phyloP scores from a whole-genome alignment of 2,113 vertebrate species.

The Pseudopodoces humilis region DNA sequence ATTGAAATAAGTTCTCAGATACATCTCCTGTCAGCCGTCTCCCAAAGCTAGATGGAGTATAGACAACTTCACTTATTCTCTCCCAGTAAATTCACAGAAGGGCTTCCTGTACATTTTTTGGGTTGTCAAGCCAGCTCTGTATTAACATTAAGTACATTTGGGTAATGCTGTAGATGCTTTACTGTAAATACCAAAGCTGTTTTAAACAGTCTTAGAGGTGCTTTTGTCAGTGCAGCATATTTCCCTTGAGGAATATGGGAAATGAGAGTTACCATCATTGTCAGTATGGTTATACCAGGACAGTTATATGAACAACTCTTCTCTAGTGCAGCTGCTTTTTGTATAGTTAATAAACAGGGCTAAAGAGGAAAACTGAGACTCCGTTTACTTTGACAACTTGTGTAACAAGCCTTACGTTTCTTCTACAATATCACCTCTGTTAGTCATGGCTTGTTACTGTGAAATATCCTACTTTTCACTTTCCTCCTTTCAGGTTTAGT shows the following conservation, averaged over 20 bases:
- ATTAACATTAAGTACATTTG: not conserved
- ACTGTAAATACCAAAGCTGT: not conserved
- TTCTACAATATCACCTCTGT: not conserved
- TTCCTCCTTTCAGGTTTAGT: conserved; percentile 26
- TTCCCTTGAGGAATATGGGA: not conserved
- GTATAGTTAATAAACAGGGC: not conserved
- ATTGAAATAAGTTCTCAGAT: not conserved
- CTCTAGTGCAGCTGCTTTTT: not conserved
- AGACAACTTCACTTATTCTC: not conserved
- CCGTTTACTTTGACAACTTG: not conserved
- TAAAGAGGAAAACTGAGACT: not conserved
- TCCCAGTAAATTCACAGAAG: not conserved
- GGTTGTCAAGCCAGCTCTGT: not conserved
- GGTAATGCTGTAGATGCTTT: not conserved
- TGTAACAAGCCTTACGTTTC: not conserved
- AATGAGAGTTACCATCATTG: not conserved
- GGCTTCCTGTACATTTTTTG: not conserved
- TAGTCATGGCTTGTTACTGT: not conserved
- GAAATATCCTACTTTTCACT: not conserved
- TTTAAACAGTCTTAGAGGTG: not conserved
- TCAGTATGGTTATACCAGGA: not conserved
- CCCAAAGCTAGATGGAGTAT: not conserved
- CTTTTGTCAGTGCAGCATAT: not conserved
- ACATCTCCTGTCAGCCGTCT: not conserved
- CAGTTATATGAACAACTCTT: not conserved